Base-by-base conservation (phyloP, 1,140 invertebrate species). In the Drosophila parvula region DNA sequence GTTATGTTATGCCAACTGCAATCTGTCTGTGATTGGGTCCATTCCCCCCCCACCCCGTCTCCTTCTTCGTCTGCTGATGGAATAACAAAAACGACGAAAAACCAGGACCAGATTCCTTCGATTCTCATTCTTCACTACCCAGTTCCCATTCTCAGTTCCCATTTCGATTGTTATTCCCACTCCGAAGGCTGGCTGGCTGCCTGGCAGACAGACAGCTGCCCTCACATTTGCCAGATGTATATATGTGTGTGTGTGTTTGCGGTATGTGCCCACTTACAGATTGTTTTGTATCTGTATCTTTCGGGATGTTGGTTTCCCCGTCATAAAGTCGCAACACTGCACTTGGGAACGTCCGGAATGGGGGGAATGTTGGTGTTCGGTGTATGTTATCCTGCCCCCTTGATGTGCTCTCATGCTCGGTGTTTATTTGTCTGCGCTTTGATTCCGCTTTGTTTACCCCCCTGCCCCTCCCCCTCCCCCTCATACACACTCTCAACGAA, bases 141-240 rank as follows among this genome's bases (percentile, higher is more conserved):
- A n/a, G 10, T 22, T 22, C 22, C 27, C 28, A 55, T 18, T 30
- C 27, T n/a, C 58, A 40, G n/a, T 55, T 55, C 36, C 36, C 47
- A 30, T 38, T 57, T 32, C 14, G 51, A 44, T 57, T 57, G 40
- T 12, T 43, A 58, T 58, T 41, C 40, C 62, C 41, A 47, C 34
- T 38, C 18, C 12, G 22, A 22, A 22, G 22, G 22, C 22, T 22
- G 22, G 22, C 56, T 18, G 56, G 16, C 78, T 53, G 77, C 27
- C 36, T 58, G 65, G 28, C 79, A 45, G 68, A 43, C 69, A 53
- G 74, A 71, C 81, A 85, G 82, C 82, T 86, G 82, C 82, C 76
- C 67, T 69, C 75, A 79, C 83, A 86, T 86, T 88, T 86, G 65
- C 75, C 82, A 86, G 79, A 86, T 86, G 75, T 65, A 34, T 86